phyloP scores from a whole-genome alignment of 2,888 invertebrate species.

The Agrochola lota region DNA sequence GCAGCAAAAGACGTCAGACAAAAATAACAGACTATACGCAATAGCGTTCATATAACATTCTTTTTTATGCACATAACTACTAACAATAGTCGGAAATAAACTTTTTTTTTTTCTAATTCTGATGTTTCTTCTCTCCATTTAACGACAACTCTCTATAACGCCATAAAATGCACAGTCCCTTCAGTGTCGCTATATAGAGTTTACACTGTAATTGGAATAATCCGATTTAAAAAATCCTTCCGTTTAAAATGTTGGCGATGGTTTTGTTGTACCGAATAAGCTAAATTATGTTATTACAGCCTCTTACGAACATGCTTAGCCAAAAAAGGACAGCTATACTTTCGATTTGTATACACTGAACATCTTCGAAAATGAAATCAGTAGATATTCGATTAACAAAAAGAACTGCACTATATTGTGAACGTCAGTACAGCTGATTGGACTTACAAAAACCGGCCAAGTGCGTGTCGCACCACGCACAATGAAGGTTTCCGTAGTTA shows the following conservation, averaged over 20 bases:
- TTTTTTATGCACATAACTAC: too few species aligned
- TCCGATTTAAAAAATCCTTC: constrained; percentile 19
- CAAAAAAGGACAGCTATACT: not conserved
- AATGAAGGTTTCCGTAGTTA: too few species aligned
- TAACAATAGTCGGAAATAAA: too few species aligned
- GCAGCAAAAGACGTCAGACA: too few species aligned
- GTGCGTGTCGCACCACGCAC: too few species aligned
- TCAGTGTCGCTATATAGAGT: too few species aligned
- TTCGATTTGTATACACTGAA: not conserved
- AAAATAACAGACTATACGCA: too few species aligned
- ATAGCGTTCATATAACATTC: too few species aligned
- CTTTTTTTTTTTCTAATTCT: too few species aligned
- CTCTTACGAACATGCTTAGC: not conserved
- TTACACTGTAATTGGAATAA: constrained; percentile 49
- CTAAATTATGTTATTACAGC: not conserved
- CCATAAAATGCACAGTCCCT: too few species aligned
- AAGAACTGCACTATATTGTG: not conserved
- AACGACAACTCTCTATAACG: too few species aligned
- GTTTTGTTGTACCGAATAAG: not conserved
- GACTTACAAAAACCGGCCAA: not conserved
- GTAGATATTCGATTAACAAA: not conserved
- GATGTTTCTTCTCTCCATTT: too few species aligned
- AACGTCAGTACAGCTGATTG: not conserved
- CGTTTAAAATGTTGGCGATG: not conserved
- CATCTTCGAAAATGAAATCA: not conserved